Conservation (phyloP, 2,797 vertebrate species). For the Sebastes steindachneri region DNA sequence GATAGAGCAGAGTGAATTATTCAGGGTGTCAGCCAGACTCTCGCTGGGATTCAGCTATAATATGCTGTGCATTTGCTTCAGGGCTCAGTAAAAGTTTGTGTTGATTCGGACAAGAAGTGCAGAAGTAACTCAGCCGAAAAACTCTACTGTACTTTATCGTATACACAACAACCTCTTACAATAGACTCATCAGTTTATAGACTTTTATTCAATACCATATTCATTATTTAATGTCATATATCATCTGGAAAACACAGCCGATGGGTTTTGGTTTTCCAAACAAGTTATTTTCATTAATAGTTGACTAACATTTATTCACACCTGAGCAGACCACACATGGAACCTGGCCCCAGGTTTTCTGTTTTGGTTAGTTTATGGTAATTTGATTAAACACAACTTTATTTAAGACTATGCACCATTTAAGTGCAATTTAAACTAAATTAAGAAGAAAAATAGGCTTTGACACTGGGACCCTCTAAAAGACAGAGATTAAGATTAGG, state of each 20-base stretch:
- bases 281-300: not conserved
- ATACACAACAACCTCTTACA: not conserved
- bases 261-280: not conserved
- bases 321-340: not conserved
- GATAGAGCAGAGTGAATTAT: slow-evolving; percentile 64
- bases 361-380: not conserved
- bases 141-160: not conserved
- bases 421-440: not conserved
- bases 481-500: not conserved
- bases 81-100: slow-evolving; percentile 57
- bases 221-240: not conserved
- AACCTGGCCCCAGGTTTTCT: too few relatives aligned
- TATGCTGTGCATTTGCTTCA: slow-evolving; percentile 45
- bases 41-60: slow-evolving; percentile 42
- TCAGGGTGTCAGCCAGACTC: slow-evolving; percentile 56
- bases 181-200: not conserved
- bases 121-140: slow-evolving; percentile 7
- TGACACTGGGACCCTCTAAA: not conserved
- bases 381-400: not conserved
- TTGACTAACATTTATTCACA: not conserved
- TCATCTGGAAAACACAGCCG: not conserved
- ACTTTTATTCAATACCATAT: not conserved
- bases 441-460: not conserved
- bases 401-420: not conserved
- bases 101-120: slow-evolving; percentile 23